phyloP scores from a whole-genome alignment of 2,113 vertebrate species.

The Myotis yumanensis region DNA sequence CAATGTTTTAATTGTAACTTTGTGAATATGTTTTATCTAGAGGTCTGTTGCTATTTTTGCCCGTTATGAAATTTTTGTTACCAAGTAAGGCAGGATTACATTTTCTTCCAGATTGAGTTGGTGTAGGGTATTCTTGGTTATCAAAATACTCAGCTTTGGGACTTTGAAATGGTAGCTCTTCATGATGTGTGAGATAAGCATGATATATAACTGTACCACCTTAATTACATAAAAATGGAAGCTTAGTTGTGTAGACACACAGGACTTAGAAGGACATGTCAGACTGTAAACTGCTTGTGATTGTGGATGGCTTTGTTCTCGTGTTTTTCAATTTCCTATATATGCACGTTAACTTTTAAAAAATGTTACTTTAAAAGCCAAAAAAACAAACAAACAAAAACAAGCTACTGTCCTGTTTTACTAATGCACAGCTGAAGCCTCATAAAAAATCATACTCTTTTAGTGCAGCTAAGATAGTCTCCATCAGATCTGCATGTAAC shows the following conservation, averaged over 20 bases:
- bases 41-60: conserved; percentile 53
- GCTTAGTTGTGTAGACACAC: not conserved
- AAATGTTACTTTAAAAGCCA: conserved; percentile 46
- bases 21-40: conserved; percentile 49
- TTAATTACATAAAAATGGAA: not conserved
- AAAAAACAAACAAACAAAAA: no score
- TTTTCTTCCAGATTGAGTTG: not conserved
- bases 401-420: not conserved
- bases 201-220: not conserved
- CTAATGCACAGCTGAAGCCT: not conserved
- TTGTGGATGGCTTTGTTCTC: conserved; percentile 46
- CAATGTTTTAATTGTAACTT: conserved; percentile 31
- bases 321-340: conserved; percentile 55
- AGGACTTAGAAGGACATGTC: not conserved
- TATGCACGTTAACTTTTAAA: conserved; percentile 49
- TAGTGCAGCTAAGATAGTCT: not conserved
- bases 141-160: conserved; percentile 31
- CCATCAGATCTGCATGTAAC: not conserved
- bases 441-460: not conserved
- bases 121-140: conserved; percentile 49
- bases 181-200: conserved; percentile 38
- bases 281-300: conserved; percentile 51
- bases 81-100: conserved; percentile 17
- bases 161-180: conserved; percentile 55
- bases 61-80: conserved; percentile 31